A percentile compares a stretch with the other conserved stretches of the same genome.
Evolutionary conservation across 37 sponge, comb jelly and placozoan genomes (phyloP).

Genomic region (Eunapius fragilis): DNA sequence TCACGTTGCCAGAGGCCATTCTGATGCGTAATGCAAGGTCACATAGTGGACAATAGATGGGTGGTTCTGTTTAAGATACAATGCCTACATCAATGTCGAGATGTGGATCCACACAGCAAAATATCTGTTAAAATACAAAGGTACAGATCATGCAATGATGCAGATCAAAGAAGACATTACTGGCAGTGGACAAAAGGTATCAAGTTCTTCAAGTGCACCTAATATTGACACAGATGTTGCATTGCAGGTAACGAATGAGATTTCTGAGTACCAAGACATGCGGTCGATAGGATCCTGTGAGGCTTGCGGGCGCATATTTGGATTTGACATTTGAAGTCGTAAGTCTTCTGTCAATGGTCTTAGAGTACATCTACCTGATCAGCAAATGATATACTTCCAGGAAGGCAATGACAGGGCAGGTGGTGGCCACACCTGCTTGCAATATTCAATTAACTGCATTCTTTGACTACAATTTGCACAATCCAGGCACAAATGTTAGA

Average conservation of each 20-base stretch:
- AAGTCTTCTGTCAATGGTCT: not conserved
- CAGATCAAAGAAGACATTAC: not conserved
- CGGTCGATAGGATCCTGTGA: not conserved
- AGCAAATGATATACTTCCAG: not conserved
- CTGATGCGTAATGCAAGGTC: too few species aligned
- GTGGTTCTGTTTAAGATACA: conserved; percentile 19
- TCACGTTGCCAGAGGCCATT: too few species aligned
- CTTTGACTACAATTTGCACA: too few species aligned
- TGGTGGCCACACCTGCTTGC: too few species aligned
- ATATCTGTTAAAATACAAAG: conserved; percentile 19
- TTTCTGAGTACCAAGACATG: too few species aligned
- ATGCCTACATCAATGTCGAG: conserved; percentile 23
- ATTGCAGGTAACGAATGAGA: too few species aligned
- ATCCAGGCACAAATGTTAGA: not conserved
- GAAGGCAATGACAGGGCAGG: not conserved
- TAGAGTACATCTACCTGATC: not conserved
- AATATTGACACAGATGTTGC: too few species aligned
- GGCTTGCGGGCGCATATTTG: not conserved
- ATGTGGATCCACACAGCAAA: conserved; percentile 6
- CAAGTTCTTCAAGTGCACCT: not conserved
- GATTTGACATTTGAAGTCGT: not conserved
- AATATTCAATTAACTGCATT: too few species aligned
- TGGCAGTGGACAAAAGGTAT: not conserved
- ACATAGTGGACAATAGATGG: conserved; percentile 14
- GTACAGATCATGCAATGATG: not conserved